Conservation (phyloP, 2,888 invertebrate species). For the Tipula helvola region DNA sequence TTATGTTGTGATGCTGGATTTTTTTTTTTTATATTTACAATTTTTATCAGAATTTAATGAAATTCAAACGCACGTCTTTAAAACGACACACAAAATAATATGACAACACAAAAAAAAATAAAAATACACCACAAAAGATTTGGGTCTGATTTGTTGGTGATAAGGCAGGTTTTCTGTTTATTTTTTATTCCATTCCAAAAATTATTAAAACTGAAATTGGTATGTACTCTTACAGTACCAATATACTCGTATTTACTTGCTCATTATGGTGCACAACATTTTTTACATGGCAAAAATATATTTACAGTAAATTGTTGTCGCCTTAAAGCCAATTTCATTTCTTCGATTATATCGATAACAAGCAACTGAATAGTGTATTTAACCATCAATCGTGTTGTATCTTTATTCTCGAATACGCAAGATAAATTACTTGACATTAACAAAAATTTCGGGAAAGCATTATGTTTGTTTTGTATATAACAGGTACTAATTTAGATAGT, state of each 20-base stretch:
- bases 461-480: neutral
- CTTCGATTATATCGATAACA: neutral
- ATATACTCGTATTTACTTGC: neutral
- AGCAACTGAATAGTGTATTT: neutral
- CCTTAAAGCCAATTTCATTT: neutral
- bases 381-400: neutral
- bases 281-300: neutral
- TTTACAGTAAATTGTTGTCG: neutral
- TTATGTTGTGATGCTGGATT: neutral
- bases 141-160: slow-evolving; percentile 7
- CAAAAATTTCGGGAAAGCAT: neutral
- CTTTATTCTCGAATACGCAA: neutral
- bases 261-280: neutral
- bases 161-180: slow-evolving; percentile 10
- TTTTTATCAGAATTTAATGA: slow-evolving; percentile 6
- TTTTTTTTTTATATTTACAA: neutral
- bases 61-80: slow-evolving; percentile 10
- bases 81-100: neutral
- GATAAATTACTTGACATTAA: neutral
- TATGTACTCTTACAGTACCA: neutral
- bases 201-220: neutral
- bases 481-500: neutral
- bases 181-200: neutral
- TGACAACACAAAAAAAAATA: neutral
- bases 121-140: neutral